A percentile compares a stretch with the other conserved stretches of the same genome.
phyloP scores from a whole-genome alignment of 2,113 vertebrate species.

The Pteronura brasiliensis region DNA sequence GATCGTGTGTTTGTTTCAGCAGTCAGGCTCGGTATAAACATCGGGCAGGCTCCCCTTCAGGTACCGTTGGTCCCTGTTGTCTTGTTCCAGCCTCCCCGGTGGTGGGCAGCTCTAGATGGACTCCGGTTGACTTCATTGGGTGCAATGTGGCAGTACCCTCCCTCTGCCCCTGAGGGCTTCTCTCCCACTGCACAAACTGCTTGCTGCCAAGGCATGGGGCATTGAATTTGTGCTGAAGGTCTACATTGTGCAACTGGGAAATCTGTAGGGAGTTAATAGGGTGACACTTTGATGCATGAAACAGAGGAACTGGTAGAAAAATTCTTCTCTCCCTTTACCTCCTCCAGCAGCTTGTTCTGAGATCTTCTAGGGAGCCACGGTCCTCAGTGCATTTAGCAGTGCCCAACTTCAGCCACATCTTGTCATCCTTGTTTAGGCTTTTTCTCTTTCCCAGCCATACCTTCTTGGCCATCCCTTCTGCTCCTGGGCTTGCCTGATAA shows the following conservation, averaged over 20 bases:
- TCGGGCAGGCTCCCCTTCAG: no score
- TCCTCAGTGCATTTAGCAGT: not conserved
- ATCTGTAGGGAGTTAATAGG: not conserved
- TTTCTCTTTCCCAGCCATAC: not conserved
- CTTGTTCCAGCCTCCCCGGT: not conserved
- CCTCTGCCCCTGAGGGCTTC: not conserved
- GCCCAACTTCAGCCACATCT: rapidly evolving
- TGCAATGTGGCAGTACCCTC: no score
- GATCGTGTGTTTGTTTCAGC: not conserved
- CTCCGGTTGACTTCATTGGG: not conserved
- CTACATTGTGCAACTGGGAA: not conserved
- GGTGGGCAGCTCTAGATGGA: no score
- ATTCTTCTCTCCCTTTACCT: not conserved
- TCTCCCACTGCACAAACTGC: not conserved
- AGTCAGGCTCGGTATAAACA: not conserved
- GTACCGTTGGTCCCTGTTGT: rapidly evolving
- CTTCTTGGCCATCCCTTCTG: not conserved
- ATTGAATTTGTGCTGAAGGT: not conserved
- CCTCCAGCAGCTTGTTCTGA: not conserved
- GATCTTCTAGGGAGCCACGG: not conserved
- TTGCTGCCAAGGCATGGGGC: no score
- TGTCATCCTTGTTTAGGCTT: rapidly evolving
- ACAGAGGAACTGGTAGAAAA: not conserved
- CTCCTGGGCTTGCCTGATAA: not conserved
- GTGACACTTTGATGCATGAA: not conserved